Conservation (phyloP, 1,140 invertebrate species). For the Drosophila quadrilineata region DNA sequence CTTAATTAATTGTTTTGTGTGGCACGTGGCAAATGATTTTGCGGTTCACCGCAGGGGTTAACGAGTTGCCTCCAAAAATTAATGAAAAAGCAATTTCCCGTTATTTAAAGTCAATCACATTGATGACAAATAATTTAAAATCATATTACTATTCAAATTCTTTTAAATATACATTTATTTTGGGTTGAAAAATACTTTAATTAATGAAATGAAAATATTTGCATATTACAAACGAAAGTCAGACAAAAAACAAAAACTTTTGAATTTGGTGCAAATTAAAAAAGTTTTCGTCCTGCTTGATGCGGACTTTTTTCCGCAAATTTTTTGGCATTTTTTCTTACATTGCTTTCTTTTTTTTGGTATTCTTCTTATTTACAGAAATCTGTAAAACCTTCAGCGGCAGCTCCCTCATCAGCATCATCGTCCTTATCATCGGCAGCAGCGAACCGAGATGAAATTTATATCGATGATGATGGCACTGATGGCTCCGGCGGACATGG, state of each 20-base stretch:
- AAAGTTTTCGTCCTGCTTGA: slow-evolving; percentile 48
- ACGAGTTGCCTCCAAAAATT: slow-evolving; percentile 1
- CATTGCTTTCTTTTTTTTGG: slow-evolving; percentile 3
- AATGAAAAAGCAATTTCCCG: not conserved
- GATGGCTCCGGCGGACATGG: slow-evolving; percentile 82
- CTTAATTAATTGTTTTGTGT: slow-evolving; percentile 64
- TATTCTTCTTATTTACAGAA: slow-evolving; percentile 64
- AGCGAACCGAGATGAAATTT: slow-evolving; percentile 78
- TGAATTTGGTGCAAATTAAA: slow-evolving; percentile 55
- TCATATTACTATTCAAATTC: too few relatives aligned
- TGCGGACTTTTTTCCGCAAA: slow-evolving; percentile 1
- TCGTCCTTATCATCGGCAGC: slow-evolving; percentile 43
- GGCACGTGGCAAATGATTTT: slow-evolving; percentile 35
- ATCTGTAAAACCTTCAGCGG: slow-evolving; percentile 58
- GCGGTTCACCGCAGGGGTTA: slow-evolving; percentile 28
- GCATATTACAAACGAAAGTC: slow-evolving; percentile 37
- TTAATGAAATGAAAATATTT: slow-evolving; percentile 73
- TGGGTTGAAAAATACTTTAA: too few relatives aligned
- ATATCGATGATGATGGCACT: slow-evolving; percentile 82
- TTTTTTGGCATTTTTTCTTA: slow-evolving; percentile 5
- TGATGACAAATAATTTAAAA: not conserved
- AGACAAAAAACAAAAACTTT: slow-evolving; percentile 30
- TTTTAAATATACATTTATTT: too few relatives aligned
- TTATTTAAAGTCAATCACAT: too few relatives aligned
- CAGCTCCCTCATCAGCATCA: slow-evolving; percentile 39